A percentile compares a stretch with the other conserved stretches of the same genome.
These are phyloP conservation scores for Oligia fasciuncula DNA, from an alignment of 2,888 invertebrate genomes.

Conservation along the genomic window DNA sequence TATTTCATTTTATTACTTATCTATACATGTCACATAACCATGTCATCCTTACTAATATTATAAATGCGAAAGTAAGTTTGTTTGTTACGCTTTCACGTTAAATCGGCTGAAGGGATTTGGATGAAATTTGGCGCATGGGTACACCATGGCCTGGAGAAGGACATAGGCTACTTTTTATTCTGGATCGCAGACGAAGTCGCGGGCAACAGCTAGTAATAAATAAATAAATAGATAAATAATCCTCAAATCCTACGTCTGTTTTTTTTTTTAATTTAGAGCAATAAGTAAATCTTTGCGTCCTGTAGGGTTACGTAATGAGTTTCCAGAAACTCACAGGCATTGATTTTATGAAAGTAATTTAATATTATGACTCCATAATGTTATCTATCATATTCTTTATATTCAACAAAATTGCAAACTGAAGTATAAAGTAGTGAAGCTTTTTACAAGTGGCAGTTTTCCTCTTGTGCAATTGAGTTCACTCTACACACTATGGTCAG, in stretches of 20 bases:
- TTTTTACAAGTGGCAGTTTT: neutral
- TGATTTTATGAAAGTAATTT: neutral
- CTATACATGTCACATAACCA: constrained; percentile 2
- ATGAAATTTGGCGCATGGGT: too few relatives aligned
- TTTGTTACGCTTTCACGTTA: too few relatives aligned
- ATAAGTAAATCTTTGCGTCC: neutral
- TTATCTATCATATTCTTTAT: neutral
- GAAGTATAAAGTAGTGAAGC: neutral
- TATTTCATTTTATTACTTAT: constrained; percentile 18
- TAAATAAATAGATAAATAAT: neutral
- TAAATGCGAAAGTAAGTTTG: too few relatives aligned
- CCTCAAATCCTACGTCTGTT: neutral
- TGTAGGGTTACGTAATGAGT: neutral
- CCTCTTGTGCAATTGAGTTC: neutral
- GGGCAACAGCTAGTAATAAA: neutral
- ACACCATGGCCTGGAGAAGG: too few relatives aligned
- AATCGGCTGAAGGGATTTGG: too few relatives aligned
- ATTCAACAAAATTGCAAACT: neutral
- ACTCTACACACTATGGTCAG: constrained; percentile 7
- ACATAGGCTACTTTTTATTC: too few relatives aligned
- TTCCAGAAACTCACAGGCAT: neutral
- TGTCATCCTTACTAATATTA: too few relatives aligned
- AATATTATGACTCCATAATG: neutral
- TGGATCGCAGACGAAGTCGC: too few relatives aligned
- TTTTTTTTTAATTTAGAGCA: neutral